These are phyloP conservation scores for Opisthograptis luteolata DNA, from an alignment of 2,888 invertebrate species.

Conservation along the genomic window DNA sequence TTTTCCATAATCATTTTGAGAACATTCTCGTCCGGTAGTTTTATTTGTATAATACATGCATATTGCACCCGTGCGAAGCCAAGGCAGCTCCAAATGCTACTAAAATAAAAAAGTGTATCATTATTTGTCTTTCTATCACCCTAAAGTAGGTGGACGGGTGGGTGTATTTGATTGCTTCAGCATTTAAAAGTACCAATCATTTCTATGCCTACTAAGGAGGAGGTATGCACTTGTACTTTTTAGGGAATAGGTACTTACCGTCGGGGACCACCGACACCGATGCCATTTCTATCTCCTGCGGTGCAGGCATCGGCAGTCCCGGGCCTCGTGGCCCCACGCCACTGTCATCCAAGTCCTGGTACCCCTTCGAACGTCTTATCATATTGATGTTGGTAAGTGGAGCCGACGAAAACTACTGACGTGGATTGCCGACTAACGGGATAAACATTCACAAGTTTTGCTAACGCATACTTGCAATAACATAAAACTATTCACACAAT, in stretches of 20 bases:
- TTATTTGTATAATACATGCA: too few species aligned
- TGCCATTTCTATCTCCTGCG: slow-evolving; percentile 90
- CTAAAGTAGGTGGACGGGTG: too few species aligned
- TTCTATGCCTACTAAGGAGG: slow-evolving; percentile 39
- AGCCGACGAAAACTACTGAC: slow-evolving; percentile 55
- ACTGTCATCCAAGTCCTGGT: slow-evolving; percentile 85
- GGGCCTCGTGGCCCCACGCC: slow-evolving; percentile 58
- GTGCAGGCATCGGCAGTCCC: slow-evolving; percentile 79
- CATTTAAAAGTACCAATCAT: too few species aligned
- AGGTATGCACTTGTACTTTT: neutral
- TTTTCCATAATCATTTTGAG: too few species aligned
- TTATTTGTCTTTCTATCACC: too few species aligned
- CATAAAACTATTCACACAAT: too few species aligned
- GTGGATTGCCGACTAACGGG: slow-evolving; percentile 70
- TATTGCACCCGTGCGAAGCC: too few species aligned
- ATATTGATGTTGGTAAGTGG: slow-evolving; percentile 19
- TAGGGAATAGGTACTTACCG: slow-evolving; percentile 76
- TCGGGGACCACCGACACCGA: slow-evolving; percentile 92
- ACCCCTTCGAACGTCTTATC: slow-evolving; percentile 84
- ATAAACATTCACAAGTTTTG: slow-evolving; percentile 17
- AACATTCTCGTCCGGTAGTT: too few species aligned
- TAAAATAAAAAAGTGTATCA: too few species aligned
- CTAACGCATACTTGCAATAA: neutral
- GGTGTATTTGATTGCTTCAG: neutral
- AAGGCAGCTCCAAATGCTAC: too few species aligned